Evolutionary conservation across 1,140 invertebrate genomes (phyloP).

Genomic region (Rhopalosiphum maidis): DNA sequence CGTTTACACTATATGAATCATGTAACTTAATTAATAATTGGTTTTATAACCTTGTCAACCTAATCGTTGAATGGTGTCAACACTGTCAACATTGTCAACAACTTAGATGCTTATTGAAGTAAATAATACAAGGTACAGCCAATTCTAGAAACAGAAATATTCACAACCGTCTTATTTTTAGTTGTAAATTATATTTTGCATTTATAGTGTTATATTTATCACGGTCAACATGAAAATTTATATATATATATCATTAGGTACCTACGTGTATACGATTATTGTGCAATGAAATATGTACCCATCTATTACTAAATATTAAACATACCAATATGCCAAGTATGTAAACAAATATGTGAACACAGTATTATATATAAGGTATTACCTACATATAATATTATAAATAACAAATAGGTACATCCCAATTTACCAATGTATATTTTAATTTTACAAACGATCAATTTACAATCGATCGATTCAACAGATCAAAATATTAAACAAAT

Average conservation of each 20-base stretch:
- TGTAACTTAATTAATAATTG: slow-evolving; percentile 22
- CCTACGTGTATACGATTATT: not conserved
- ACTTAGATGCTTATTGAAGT: not conserved
- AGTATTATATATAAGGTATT: not conserved
- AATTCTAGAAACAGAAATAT: not conserved
- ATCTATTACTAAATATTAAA: not conserved
- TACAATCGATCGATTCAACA: not conserved
- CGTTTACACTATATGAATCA: not conserved
- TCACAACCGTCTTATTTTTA: not conserved
- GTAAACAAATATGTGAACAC: not conserved
- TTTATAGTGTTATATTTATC: not conserved
- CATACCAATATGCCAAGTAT: not conserved
- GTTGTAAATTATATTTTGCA: not conserved
- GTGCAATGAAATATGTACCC: not conserved
- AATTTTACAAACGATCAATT: not conserved
- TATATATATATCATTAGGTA: not conserved
- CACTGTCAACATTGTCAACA: not conserved
- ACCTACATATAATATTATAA: not conserved
- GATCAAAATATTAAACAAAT: not conserved
- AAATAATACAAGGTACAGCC: not conserved
- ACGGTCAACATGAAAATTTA: not conserved
- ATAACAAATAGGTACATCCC: not conserved
- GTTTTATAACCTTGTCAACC: slow-evolving; percentile 47
- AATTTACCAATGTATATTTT: not conserved
- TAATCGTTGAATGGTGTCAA: slow-evolving; percentile 17